Percentiles rank a stretch among this genome's conserved stretches.
Evolutionary conservation across 2,797 vertebrate species (phyloP).

Genomic region (Cygnus olor): DNA sequence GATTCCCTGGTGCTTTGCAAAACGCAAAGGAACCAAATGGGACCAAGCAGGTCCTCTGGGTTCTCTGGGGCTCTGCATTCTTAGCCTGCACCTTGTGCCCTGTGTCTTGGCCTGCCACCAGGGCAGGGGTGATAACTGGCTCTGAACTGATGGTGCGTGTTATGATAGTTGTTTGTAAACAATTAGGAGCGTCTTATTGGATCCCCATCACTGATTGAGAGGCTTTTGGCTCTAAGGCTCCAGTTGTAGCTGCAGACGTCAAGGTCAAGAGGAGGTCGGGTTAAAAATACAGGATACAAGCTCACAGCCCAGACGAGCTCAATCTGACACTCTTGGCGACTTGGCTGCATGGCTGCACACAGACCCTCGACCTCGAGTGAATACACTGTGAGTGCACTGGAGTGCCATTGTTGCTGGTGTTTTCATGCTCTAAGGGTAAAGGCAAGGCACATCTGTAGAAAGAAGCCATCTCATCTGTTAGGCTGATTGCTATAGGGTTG

Average conservation of each 20-base stretch:
- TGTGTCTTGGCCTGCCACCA: neutral
- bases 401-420: neutral
- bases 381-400: accelerated
- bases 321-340: neutral
- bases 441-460: neutral
- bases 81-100: neutral
- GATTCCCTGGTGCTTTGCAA: neutral
- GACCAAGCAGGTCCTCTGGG: neutral
- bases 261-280: slow-evolving; percentile 29
- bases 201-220: neutral
- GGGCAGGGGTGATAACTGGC: neutral
- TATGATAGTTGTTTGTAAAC: neutral
- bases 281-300: slow-evolving; percentile 29
- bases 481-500: neutral
- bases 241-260: neutral
- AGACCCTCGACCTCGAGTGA: neutral
- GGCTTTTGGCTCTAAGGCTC: neutral
- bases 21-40: neutral
- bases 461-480: neutral
- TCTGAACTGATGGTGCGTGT: neutral
- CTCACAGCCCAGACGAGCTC: neutral
- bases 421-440: neutral
- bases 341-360: neutral
- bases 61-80: neutral
- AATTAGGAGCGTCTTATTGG: neutral